Evolutionary conservation across 1,140 invertebrate species (phyloP), one percentile per base, ranked within the genome.

Genomic region (Zaprionus nigranus): DNA sequence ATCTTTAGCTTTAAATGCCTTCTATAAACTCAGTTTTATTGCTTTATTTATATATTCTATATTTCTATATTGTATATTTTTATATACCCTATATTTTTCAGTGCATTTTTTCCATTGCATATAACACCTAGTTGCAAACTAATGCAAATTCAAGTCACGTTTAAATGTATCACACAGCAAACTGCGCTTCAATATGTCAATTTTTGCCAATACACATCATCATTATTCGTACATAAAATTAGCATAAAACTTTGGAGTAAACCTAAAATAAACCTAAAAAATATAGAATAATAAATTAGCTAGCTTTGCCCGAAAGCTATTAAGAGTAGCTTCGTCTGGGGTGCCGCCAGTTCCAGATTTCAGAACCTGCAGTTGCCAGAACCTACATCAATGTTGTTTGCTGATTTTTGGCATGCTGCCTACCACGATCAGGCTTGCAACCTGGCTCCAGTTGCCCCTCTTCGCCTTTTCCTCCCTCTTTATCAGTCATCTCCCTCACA

Each of bases 381-480:
- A 90, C 86, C 85, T 90, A 90, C 79, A 64, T 65, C 85, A 85
- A 90, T 75, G 49, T 67, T 72, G 73, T 78, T 79, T 68, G 67
- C 70, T 74, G 12, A 17, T 59, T 36, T 66, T 62, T 49, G 80
- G 78, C 71, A 62, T 76, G 72, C 72, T 69, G 51, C 65, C 65
- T 62, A 68, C 71, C 24, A 26, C 46, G 71, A 68, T 68, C 24
- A 5, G 4, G 24, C 24, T 34, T 34, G 30, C 9, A 34, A 34
- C 30, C 30, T 34, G 9, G 30, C 30, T 34, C 30, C 30, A 30
- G 9, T 30, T 11, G 9, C 30, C 2, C 22, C 46, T 30, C 5
- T 34, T 3, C 15, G 15, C 49, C 28, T 12, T 12, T 22, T 72
- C 59, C 61, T 57, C 53, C 64, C 57, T 56, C 56, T 61, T 53